Conservation (phyloP, 2,888 invertebrate genomes). For the Smittia sp. region DNA sequence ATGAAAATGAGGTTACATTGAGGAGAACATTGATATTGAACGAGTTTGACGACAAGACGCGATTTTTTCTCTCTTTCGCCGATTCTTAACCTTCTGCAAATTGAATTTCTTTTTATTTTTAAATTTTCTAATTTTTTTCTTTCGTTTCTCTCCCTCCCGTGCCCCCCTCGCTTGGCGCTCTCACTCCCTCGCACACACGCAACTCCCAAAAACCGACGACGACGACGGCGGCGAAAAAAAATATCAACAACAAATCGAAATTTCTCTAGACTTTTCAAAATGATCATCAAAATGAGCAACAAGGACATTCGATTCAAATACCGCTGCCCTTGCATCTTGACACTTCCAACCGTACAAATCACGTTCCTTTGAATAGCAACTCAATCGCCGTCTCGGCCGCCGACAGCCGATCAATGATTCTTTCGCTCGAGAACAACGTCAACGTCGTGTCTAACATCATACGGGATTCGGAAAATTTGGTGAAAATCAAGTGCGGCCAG, state of each 20-base stretch:
- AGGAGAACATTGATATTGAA: conserved; percentile 39
- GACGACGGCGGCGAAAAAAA: background rate
- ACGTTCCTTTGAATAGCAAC: conserved; percentile 41
- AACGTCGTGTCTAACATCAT: conserved; percentile 37
- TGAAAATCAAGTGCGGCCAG: conserved; percentile 42
- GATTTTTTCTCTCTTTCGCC: conserved; percentile 26
- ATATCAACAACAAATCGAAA: conserved; percentile 12
- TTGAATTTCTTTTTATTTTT: conserved; percentile 11
- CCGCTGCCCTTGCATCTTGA: conserved; percentile 41
- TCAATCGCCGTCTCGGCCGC: conserved; percentile 24
- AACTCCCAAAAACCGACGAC: conserved; percentile 4
- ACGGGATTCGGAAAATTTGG: conserved; percentile 36
- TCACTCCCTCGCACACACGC: conserved; percentile 13
- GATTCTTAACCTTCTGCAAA: conserved; percentile 37
- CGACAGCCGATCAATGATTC: conserved; percentile 40
- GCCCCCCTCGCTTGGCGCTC: background rate
- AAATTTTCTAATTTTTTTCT: conserved; percentile 24
- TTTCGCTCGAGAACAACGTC: conserved; percentile 39
- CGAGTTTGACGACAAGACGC: conserved; percentile 41
- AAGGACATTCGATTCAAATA: conserved; percentile 40
- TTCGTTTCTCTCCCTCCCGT: conserved; percentile 6
- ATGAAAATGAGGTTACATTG: conserved; percentile 32
- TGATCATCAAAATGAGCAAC: conserved; percentile 41
- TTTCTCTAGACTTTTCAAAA: conserved; percentile 40
- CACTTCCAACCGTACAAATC: conserved; percentile 38